Evolutionary conservation across 2,888 invertebrate species (phyloP), one percentile per base, ranked within the genome.

Genomic region (Ditylenchus weischeri): DNA sequence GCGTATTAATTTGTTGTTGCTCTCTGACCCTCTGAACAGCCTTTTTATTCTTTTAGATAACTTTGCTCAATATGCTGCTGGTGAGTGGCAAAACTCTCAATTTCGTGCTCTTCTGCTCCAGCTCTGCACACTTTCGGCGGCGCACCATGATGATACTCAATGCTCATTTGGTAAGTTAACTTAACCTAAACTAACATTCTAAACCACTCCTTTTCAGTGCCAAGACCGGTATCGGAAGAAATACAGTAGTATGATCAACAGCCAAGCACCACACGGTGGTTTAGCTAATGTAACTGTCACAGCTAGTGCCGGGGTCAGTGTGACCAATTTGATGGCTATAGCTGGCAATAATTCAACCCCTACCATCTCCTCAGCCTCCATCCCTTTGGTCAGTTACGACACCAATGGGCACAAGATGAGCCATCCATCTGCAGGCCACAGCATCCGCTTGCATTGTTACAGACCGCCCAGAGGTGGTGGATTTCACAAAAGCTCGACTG

Each of bases 401-500:
- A 43, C 43, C 43, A 43, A 43, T 43, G 43, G 43, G 3, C 43
- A 43, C 43, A 43, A 43, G 8, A 76, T 73, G 54, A 79, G 80
- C 62, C 81, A 80, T 11, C 81, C 81, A 68, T 81, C 81, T 64
- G 79, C 79, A 8, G 80, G 79, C 51, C 76, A 81, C 49, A 81
- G 68, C 7, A 81, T 43, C 15, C 43, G 43, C 43, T 8, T 43
- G 13, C 43, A 43, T 10, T 43, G 43, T 43, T 43, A 43, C 15
- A 43, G 43, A 43, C 43, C 43, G 15, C 15, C 43, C 43, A 43
- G 43, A 43, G 43, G 43, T 15, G 3, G 43, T 43, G 43, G 43
- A 43, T 1, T 43, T 10, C 43, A 43, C 43, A 43, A 43, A 43
- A 43, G 13, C 43, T 43, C 43, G 15, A 43, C 43, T 43, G 43